Evolutionary conservation across 2,797 vertebrate genomes (phyloP), one percentile per base, ranked within the genome.

Genomic region (Strix occidentalis): DNA sequence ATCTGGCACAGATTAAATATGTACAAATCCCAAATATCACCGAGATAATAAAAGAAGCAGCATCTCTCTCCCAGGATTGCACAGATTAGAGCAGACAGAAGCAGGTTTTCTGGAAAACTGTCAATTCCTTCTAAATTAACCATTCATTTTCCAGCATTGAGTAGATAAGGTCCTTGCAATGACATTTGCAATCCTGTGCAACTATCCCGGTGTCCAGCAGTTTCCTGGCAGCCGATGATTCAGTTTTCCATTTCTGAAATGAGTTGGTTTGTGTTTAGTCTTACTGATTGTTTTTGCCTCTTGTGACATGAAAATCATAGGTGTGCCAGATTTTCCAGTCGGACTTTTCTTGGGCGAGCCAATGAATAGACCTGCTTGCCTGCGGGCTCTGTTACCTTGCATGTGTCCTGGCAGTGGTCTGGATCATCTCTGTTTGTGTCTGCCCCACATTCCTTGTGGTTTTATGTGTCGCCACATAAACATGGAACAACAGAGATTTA

Each of bases 361-460:
- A 54, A 1, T 33, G 48, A 80, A 60, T 23, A 41, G 64, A 91
- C 54, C 82, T 95, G 84, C 87, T 93, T 29, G 66, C 91, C 82
- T 76, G 82, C 11, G 28, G 89, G 94, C 82, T 91, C 60, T 72
- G 61, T 81, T 76, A 16, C 87, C 92, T 97, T 11, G 46, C 9
- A 1, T 93, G 83, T 56, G 89, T 92, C 90, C 91, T 90, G 85
- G 93, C 85, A 66, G 8, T 48, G 84, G 75, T 35, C 68, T 94
- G 95, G 72, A 92, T 81, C 85, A 71, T 91, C 93, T 88, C 95
- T 70, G 63, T 89, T 96, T 96, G 91, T 95, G 95, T 96, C 96
- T 96, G 93, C 58, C 92, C 85, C 90, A 93, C 89, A 87, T 97
- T 96, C 96, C 65, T 84, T 93, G 94, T 97, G 97, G 96, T 92